A percentile compares a stretch with the other conserved stretches of the same genome.
phyloP scores from a whole-genome alignment of 1,140 invertebrate species.

The Calephelis virginiensis region DNA sequence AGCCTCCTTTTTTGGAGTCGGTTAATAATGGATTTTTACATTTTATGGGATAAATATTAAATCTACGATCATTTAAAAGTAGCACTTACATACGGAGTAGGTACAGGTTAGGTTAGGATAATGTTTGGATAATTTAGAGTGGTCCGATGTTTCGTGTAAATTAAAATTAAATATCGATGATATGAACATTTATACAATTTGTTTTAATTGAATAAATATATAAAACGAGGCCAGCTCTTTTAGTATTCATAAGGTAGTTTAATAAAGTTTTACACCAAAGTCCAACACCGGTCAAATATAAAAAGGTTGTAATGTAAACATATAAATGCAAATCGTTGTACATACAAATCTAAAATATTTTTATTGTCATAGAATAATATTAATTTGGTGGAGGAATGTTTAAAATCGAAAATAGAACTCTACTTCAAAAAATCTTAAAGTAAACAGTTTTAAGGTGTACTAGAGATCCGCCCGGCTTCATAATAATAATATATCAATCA shows the following conservation, averaged over 20 bases:
- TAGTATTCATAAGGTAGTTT: conserved; percentile 35
- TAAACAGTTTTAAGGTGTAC: conserved; percentile 29
- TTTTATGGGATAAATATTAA: no score
- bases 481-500: no score
- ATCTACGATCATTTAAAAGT: no score
- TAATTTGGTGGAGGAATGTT: not conserved
- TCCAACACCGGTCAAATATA: conserved; percentile 47
- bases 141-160: not conserved
- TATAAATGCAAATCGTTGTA: conserved; percentile 34
- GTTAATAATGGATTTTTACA: no score
- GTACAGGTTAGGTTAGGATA: not conserved
- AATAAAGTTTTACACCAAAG: conserved; percentile 43
- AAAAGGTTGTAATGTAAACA: conserved; percentile 25
- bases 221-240: conserved; percentile 52
- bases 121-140: not conserved
- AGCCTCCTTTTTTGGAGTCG: no score
- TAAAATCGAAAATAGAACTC: not conserved
- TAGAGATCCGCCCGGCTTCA: no score
- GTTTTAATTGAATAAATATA: conserved; percentile 36
- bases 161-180: not conserved
- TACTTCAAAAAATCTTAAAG: conserved; percentile 26
- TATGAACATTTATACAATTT: conserved; percentile 28
- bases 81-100: not conserved
- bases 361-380: conserved; percentile 68
- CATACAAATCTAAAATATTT: conserved; percentile 42